These are phyloP conservation scores for Diadophis punctatus DNA, from an alignment of 2,113 vertebrate species.

Conservation along the genomic window DNA sequence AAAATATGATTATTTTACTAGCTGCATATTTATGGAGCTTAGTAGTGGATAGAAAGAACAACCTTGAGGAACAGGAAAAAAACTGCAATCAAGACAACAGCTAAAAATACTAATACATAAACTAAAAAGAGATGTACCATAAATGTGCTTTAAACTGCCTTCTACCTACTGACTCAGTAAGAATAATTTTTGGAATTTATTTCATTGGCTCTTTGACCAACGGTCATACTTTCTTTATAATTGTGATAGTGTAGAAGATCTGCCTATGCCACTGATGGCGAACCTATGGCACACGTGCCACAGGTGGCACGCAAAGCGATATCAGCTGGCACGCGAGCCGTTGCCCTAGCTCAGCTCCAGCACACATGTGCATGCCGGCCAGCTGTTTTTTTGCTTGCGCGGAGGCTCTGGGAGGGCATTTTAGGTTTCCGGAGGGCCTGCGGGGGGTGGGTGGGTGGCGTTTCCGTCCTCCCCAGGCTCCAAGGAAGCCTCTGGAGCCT, in stretches of 20 bases:
- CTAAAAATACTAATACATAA: slow-evolving; percentile 9
- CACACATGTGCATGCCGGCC: too few relatives aligned
- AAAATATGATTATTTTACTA: neutral
- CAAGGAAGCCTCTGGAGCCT: too few relatives aligned
- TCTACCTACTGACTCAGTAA: slow-evolving; percentile 22
- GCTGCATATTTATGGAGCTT: neutral
- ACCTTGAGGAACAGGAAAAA: neutral
- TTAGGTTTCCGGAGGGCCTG: too few relatives aligned
- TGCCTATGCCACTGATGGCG: slow-evolving; percentile 34
- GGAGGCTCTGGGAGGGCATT: too few relatives aligned
- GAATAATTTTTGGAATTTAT: slow-evolving; percentile 36
- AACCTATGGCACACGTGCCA: too few relatives aligned
- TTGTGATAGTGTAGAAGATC: slow-evolving; percentile 39
- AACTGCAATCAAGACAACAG: neutral
- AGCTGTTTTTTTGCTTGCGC: too few relatives aligned
- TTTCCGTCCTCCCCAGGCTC: too few relatives aligned
- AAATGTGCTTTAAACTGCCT: slow-evolving; percentile 37
- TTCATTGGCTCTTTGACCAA: slow-evolving; percentile 42
- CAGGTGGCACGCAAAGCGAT: too few relatives aligned
- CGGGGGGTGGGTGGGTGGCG: too few relatives aligned
- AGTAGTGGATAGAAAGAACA: neutral
- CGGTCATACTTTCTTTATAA: slow-evolving; percentile 46
- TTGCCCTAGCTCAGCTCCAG: too few relatives aligned
- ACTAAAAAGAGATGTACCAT: slow-evolving; percentile 1
- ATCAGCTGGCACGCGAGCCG: too few relatives aligned